phyloP scores from a whole-genome alignment of 2,797 vertebrate genomes.

The Poeciliopsis infans region DNA sequence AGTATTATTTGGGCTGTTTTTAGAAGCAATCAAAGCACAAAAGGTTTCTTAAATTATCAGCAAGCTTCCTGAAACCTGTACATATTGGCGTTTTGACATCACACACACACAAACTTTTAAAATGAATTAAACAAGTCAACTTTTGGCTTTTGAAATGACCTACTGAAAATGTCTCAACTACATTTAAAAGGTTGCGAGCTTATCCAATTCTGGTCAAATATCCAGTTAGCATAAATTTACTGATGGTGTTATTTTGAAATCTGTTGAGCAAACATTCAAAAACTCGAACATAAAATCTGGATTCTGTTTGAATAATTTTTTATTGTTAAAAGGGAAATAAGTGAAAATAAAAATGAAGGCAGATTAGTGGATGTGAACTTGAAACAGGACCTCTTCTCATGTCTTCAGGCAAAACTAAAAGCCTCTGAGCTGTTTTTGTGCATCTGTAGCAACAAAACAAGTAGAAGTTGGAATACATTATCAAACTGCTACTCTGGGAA shows the following conservation, averaged over 20 bases:
- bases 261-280: too few relatives aligned
- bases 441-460: constrained; percentile 21
- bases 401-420: not conserved
- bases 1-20: too few relatives aligned
- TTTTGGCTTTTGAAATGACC: not conserved
- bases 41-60: not conserved
- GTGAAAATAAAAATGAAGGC: not conserved
- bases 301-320: not conserved
- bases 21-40: too few relatives aligned
- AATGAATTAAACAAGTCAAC: not conserved
- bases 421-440: constrained; percentile 6
- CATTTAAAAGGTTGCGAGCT: not conserved
- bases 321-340: not conserved
- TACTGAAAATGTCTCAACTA: not conserved
- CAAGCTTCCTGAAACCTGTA: not conserved
- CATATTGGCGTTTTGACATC: not conserved
- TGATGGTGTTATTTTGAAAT: too few relatives aligned
- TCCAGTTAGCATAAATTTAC: not conserved
- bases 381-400: not conserved
- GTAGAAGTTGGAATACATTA: constrained; percentile 14
- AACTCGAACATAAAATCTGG: not conserved
- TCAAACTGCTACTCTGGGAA: constrained; percentile 24
- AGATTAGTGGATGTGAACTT: not conserved
- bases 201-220: not conserved
- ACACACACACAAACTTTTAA: not conserved